Conservation (phyloP, 2,113 vertebrate species). For the Sylvietta virens region DNA sequence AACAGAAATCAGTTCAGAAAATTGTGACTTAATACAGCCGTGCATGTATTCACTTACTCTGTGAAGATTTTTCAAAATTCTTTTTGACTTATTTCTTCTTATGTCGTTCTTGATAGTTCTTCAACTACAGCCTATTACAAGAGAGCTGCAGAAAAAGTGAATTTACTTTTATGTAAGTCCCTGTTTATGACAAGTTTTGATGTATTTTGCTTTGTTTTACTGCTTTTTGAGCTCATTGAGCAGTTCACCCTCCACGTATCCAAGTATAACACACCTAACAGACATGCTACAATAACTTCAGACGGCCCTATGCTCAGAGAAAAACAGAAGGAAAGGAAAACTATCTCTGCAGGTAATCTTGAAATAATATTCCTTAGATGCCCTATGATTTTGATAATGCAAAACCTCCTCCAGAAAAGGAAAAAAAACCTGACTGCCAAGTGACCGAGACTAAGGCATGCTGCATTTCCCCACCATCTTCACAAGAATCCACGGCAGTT, state of each 20-base stretch:
- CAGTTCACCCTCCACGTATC: neutral
- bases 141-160: neutral
- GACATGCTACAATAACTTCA: neutral
- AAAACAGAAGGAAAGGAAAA: neutral
- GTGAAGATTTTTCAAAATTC: neutral
- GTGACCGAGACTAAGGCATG: neutral
- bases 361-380: neutral
- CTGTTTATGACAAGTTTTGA: neutral
- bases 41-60: neutral
- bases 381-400: neutral
- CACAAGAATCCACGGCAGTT: neutral
- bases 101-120: neutral
- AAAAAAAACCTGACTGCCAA: neutral
- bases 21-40: neutral
- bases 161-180: neutral
- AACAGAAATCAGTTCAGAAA: neutral
- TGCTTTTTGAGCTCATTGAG: neutral
- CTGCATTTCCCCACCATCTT: neutral
- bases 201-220: neutral
- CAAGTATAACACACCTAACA: neutral
- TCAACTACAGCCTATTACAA: neutral
- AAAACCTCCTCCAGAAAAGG: neutral
- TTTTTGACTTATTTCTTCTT: neutral
- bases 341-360: neutral
- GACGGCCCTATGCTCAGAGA: neutral